Evolutionary conservation across 2,797 vertebrate genomes (phyloP).

Genomic region (Gymnoscopelus microlampas): DNA sequence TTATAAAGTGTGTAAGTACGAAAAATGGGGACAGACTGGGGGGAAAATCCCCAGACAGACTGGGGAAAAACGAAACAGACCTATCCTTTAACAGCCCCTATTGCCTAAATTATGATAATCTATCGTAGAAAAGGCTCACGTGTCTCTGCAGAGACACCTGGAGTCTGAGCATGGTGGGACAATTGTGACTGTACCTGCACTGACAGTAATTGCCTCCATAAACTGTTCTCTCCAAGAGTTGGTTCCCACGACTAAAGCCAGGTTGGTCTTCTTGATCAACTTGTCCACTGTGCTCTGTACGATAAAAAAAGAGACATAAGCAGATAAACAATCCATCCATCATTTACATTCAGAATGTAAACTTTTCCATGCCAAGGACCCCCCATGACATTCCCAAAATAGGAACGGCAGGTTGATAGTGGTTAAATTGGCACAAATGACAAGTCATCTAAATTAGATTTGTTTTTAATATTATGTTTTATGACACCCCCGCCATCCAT

Average conservation of each 20-base stretch:
- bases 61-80: too few species aligned
- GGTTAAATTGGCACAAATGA: too few species aligned
- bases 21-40: too few species aligned
- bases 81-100: too few species aligned
- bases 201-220: conserved; percentile 98
- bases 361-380: not conserved
- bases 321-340: not conserved
- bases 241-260: conserved; percentile 97
- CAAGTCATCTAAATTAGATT: too few species aligned
- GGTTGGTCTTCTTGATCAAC: conserved; percentile 98
- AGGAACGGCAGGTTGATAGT: too few species aligned
- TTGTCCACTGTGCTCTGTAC: conserved; percentile 96
- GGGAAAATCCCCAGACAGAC: too few species aligned
- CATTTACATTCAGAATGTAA: conserved; percentile 1
- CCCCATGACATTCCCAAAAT: too few species aligned
- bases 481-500: too few species aligned
- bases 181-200: conserved; percentile 85
- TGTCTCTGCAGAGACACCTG: not conserved
- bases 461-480: too few species aligned
- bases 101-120: too few species aligned
- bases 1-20: too few species aligned
- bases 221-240: conserved; percentile 99
- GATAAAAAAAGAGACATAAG: conserved; percentile 12
- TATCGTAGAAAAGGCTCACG: not conserved
- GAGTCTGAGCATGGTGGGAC: conserved; percentile 8